Evolutionary conservation across 2,888 invertebrate genomes (phyloP).

Genomic region (Apamea sordens): DNA sequence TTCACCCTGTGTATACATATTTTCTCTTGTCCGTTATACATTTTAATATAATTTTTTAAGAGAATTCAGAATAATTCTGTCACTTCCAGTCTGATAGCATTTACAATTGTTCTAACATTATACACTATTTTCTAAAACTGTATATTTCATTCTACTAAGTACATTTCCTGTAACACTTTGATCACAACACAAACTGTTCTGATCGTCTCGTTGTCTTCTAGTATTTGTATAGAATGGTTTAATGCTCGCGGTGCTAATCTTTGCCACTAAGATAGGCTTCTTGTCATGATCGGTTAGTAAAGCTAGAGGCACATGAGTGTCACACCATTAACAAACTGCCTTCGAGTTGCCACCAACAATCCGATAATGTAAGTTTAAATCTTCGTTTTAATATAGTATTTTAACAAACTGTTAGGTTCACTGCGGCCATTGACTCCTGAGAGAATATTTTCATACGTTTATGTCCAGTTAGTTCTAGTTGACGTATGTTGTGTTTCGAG

Average conservation of each 20-base stretch:
- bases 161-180: constrained; percentile 41
- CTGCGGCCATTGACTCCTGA: constrained; percentile 65
- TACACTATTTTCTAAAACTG: constrained; percentile 58
- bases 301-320: constrained; percentile 75
- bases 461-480: constrained; percentile 58
- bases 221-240: constrained; percentile 56
- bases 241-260: constrained; percentile 75
- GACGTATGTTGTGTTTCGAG: constrained; percentile 63
- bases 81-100: constrained; percentile 55
- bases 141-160: constrained; percentile 53
- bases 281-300: constrained; percentile 68
- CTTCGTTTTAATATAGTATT: constrained; percentile 54
- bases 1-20: constrained; percentile 48
- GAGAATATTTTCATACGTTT: constrained; percentile 62
- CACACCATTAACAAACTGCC: constrained; percentile 63
- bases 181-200: constrained; percentile 30
- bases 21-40: constrained; percentile 41
- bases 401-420: constrained; percentile 54
- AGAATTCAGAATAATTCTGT: constrained; percentile 37
- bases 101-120: constrained; percentile 57
- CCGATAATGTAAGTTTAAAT: constrained; percentile 51
- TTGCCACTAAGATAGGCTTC: constrained; percentile 72
- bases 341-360: constrained; percentile 61
- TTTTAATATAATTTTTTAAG: constrained; percentile 39
- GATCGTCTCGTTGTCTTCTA: constrained; percentile 51